Percentiles rank a stretch among this genome's conserved stretches.
phyloP scores from a whole-genome alignment of 2,888 invertebrate genomes.

The Julus scanicus region DNA sequence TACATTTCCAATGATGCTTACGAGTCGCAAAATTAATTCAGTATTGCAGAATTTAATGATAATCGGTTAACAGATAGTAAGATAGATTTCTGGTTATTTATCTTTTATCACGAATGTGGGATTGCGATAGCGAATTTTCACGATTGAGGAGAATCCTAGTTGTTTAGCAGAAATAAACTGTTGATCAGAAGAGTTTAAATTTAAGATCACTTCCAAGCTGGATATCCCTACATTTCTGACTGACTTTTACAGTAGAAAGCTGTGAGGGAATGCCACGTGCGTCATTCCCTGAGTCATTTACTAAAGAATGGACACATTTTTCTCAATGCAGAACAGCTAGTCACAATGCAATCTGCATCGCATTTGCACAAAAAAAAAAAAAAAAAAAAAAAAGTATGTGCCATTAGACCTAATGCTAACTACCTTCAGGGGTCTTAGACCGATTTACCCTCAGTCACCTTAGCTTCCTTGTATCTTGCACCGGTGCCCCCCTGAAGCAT shows the following conservation, averaged over 20 bases:
- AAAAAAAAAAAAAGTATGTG: not conserved
- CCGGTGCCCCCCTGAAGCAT: not conserved
- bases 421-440: not conserved
- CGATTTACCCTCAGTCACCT: constrained; percentile 10
- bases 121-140: no score
- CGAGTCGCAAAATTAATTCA: no score
- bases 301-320: not conserved
- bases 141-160: no score
- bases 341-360: not conserved
- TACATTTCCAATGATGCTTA: no score
- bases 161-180: not conserved
- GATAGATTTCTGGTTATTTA: not conserved
- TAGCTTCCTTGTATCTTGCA: not conserved
- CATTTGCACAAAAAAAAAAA: no score
- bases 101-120: not conserved
- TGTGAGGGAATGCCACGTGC: not conserved
- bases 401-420: not conserved
- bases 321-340: not conserved
- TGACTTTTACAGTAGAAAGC: not conserved
- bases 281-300: not conserved
- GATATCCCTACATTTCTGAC: not conserved
- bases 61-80: no score
- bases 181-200: not conserved
- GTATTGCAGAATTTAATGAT: no score
- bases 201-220: not conserved